These are phyloP conservation scores for Penaeus chinensis DNA, from an alignment of 1,140 invertebrate genomes.

Conservation along the genomic window DNA sequence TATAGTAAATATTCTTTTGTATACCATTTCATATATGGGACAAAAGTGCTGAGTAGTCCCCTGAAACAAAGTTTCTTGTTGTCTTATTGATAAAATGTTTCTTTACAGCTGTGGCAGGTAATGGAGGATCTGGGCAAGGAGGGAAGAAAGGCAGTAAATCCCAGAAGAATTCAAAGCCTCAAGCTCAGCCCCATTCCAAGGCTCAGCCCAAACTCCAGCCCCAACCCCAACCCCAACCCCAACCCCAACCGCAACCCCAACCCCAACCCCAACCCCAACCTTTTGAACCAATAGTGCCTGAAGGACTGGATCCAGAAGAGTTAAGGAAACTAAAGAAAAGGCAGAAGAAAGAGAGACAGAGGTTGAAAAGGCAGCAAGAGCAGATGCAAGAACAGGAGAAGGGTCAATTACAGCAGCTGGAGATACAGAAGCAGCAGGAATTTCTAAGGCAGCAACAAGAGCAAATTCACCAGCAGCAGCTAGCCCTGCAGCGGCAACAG, in stretches of 20 bases:
- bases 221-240: conserved; percentile 1
- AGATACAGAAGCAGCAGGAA: conserved; percentile 64
- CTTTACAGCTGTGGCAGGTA: conserved; percentile 42
- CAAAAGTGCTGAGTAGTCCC: background rate
- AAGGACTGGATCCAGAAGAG: conserved; percentile 50
- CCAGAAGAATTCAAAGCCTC: background rate
- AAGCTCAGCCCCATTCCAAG: no score
- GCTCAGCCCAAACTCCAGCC: background rate
- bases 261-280: background rate
- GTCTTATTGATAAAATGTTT: background rate
- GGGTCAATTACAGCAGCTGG: conserved; percentile 62
- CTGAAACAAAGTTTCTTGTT: background rate
- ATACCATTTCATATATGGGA: no score
- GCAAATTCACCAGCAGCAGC: conserved; percentile 57
- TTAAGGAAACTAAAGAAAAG: conserved; percentile 64
- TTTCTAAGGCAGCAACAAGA: conserved; percentile 56
- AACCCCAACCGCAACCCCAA: background rate
- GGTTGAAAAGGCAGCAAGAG: conserved; percentile 64
- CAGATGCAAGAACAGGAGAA: conserved; percentile 52
- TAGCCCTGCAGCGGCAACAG: conserved; percentile 57
- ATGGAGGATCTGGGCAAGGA: conserved; percentile 38
- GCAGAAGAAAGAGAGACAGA: conserved; percentile 64
- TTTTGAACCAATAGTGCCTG: conserved; percentile 33
- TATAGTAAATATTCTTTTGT: no score
- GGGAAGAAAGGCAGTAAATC: conserved; percentile 30